Conservation (phyloP, 2,797 vertebrate genomes). For the Neomorphus geoffroyi region DNA sequence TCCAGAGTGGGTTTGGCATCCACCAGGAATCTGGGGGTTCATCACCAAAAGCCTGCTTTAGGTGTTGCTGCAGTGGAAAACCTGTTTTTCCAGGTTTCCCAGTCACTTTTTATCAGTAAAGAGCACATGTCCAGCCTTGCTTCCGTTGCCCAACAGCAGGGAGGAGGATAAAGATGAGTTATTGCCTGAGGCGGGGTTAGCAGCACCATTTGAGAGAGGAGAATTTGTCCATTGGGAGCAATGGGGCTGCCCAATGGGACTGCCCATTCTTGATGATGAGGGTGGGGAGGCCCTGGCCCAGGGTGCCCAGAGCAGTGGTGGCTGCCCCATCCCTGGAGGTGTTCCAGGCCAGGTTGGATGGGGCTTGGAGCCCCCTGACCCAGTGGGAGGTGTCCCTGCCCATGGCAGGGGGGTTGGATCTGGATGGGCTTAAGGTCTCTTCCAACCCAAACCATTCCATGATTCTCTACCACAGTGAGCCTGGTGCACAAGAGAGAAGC, state of each 20-base stretch:
- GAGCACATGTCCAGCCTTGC: background rate
- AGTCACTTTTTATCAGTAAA: background rate
- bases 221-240: background rate
- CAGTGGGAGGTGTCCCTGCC: too few species aligned
- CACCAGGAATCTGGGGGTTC: too few species aligned
- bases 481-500: background rate
- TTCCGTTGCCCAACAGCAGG: background rate
- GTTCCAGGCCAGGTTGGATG: too few species aligned
- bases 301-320: too few species aligned
- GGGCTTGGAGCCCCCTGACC: too few species aligned
- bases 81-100: background rate
- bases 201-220: background rate
- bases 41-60: background rate
- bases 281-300: too few species aligned
- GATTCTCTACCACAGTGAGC: background rate
- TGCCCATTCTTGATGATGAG: too few species aligned
- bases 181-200: rapidly evolving
- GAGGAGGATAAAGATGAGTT: background rate
- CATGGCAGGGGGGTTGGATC: too few species aligned
- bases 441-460: too few species aligned
- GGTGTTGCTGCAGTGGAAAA: background rate
- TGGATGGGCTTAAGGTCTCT: too few species aligned
- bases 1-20: background rate
- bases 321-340: too few species aligned
- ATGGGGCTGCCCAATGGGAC: too few species aligned